phyloP scores from a whole-genome alignment of 2,888 invertebrate species.

The Galeruca laticollis region DNA sequence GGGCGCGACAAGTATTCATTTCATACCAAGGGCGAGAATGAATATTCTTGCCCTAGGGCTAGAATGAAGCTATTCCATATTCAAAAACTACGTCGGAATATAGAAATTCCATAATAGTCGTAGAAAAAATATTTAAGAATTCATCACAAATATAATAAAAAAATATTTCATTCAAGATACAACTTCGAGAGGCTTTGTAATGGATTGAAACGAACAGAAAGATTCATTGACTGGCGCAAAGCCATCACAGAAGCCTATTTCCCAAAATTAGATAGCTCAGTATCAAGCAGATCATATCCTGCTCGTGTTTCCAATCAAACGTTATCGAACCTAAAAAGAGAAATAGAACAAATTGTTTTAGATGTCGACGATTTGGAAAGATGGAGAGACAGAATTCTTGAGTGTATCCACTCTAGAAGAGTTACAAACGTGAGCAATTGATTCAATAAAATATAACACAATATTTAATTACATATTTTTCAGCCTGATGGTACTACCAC shows the following conservation, averaged over 20 bases:
- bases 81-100: too few species aligned
- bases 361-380: conserved; percentile 80
- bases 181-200: conserved; percentile 83
- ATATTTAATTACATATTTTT: conserved; percentile 5
- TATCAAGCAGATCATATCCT: conserved; percentile 82
- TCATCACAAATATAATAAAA: not conserved
- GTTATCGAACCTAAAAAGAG: conserved; percentile 75
- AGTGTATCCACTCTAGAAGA: conserved; percentile 76
- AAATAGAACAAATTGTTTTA: conserved; percentile 75
- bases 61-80: too few species aligned
- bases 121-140: too few species aligned
- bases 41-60: too few species aligned
- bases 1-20: too few species aligned
- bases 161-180: conserved; percentile 65
- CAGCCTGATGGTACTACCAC: conserved; percentile 1
- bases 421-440: conserved; percentile 69
- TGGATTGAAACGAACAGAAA: conserved; percentile 73
- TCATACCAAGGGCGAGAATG: too few species aligned
- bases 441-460: not conserved
- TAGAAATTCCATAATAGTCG: too few species aligned
- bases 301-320: conserved; percentile 73
- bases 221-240: conserved; percentile 75
- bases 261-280: conserved; percentile 84
- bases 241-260: conserved; percentile 85
- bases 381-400: conserved; percentile 81